These are phyloP conservation scores for Rhynchophorus ferrugineus DNA, from an alignment of 1,140 invertebrate genomes.

Conservation along the genomic window DNA sequence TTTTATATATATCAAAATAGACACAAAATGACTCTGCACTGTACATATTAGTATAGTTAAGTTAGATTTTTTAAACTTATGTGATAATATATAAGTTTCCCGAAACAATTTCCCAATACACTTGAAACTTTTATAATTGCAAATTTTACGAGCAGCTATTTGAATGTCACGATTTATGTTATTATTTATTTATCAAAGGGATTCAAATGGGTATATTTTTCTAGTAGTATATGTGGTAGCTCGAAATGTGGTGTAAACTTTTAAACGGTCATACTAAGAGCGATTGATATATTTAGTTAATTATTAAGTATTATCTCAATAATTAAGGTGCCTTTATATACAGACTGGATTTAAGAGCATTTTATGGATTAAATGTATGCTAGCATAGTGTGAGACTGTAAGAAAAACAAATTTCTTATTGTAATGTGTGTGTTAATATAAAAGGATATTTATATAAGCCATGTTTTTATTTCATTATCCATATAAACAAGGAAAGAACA, in stretches of 20 bases:
- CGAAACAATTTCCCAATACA: not conserved
- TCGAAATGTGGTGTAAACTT: too few relatives aligned
- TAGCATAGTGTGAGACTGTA: too few relatives aligned
- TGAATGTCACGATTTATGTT: too few relatives aligned
- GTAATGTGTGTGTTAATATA: not conserved
- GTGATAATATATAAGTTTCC: not conserved
- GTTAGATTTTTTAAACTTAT: not conserved
- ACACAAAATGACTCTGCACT: too few relatives aligned
- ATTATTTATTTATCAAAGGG: too few relatives aligned
- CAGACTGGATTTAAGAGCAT: not conserved
- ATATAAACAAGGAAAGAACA: not conserved
- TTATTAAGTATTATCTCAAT: too few relatives aligned
- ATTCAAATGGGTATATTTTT: too few relatives aligned
- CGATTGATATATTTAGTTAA: too few relatives aligned
- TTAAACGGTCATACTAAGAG: too few relatives aligned
- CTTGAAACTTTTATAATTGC: not conserved
- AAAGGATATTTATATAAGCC: not conserved
- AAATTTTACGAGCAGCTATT: not conserved
- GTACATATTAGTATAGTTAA: not conserved
- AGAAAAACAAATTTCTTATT: not conserved
- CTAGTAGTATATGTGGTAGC: too few relatives aligned
- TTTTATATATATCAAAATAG: too few relatives aligned
- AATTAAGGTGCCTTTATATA: not conserved
- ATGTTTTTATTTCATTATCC: not conserved
- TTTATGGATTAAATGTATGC: not conserved